These are phyloP conservation scores for Hydrozoanthus gracilis DNA, from an alignment of 92 coral and sea anemone genomes.

Conservation along the genomic window DNA sequence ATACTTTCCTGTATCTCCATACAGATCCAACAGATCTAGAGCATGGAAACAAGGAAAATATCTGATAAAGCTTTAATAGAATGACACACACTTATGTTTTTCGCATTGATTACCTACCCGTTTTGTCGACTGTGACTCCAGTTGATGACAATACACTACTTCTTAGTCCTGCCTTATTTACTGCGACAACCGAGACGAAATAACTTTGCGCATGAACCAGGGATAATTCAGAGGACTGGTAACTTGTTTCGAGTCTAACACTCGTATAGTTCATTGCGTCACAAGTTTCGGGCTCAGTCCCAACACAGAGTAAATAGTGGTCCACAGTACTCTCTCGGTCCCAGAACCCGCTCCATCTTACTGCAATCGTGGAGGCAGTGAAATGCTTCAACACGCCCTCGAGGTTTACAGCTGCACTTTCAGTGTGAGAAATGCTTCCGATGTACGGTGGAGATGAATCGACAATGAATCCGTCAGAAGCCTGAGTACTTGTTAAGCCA, in stretches of 20 bases:
- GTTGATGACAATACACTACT: constrained; percentile 68
- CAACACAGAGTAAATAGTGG: constrained; percentile 60
- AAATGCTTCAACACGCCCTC: constrained; percentile 34
- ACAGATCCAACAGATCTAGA: no score
- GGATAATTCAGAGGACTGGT: constrained; percentile 34
- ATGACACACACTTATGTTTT: no score
- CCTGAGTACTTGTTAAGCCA: constrained; percentile 44
- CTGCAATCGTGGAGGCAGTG: constrained; percentile 55
- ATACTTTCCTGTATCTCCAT: no score
- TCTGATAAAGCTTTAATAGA: no score
- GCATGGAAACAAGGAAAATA: no score
- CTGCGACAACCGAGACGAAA: constrained; percentile 73
- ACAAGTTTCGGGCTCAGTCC: constrained; percentile 71
- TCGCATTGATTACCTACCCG: constrained; percentile 56
- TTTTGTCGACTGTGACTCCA: constrained; percentile 67
- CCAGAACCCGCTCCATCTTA: constrained; percentile 67
- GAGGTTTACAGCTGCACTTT: constrained; percentile 22
- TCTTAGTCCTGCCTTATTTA: constrained; percentile 69
- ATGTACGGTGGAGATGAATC: constrained; percentile 76
- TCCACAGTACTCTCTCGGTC: constrained; percentile 71
- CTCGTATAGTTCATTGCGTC: constrained; percentile 56
- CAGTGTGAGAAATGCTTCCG: constrained; percentile 55
- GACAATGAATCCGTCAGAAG: constrained; percentile 67
- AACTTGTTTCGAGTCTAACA: constrained; percentile 39
- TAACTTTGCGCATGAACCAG: constrained; percentile 68